Conservation (phyloP, 2,888 invertebrate genomes). For the Endomychus coccineus region DNA sequence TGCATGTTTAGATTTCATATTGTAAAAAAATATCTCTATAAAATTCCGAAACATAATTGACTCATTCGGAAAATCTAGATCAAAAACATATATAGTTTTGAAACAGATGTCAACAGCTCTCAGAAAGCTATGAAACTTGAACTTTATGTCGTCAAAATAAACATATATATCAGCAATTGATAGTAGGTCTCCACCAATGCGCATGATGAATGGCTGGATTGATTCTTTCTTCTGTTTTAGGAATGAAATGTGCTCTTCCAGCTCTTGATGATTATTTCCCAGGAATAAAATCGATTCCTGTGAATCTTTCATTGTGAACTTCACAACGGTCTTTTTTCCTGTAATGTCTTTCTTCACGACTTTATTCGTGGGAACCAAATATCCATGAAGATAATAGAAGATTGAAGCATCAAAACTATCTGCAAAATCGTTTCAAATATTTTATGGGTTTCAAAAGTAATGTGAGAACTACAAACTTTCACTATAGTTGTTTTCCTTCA, state of each 20-base stretch:
- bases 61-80: too few species aligned
- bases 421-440: neutral
- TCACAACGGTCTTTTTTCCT: neutral
- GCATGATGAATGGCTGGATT: constrained; percentile 1
- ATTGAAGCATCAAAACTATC: constrained; percentile 1
- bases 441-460: too few species aligned
- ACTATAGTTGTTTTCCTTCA: too few species aligned
- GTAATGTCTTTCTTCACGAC: neutral
- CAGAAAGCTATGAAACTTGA: neutral
- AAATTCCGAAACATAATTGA: too few species aligned
- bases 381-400: neutral
- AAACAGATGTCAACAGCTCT: neutral
- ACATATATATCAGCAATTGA: neutral
- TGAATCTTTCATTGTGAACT: constrained; percentile 1
- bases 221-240: neutral
- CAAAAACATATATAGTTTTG: too few species aligned
- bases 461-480: too few species aligned
- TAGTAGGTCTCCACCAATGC: neutral
- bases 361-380: neutral
- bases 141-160: constrained; percentile 1
- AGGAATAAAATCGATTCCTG: constrained; percentile 1
- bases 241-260: constrained; percentile 1
- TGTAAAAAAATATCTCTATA: too few species aligned
- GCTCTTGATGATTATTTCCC: neutral
- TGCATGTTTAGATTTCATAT: too few species aligned